Base-by-base conservation (phyloP, 2,113 vertebrate species). In the Larimichthys polyactis region DNA sequence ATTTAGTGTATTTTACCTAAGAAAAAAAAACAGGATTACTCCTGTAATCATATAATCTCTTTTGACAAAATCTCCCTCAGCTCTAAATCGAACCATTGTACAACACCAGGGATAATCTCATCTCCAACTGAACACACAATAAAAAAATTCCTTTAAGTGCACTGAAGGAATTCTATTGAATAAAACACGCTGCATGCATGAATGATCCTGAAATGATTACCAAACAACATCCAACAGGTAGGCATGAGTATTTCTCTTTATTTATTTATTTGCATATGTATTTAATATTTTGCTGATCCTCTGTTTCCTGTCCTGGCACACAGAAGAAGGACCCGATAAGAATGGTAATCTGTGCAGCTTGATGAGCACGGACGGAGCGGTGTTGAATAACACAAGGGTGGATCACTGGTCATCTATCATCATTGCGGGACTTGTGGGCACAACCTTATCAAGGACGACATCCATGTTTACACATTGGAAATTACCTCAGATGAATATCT, bases 401-500 rank as follows among this genome's bases (percentile, higher is more conserved):
- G 78, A 81, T 80, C 80, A 51, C 66, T 49, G 72, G 78, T 82
- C 85, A 88, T 92, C 82, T 79, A 71, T 94, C 91, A 90, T 87
- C 86, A 86, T 71, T 65, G 76, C 81, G 44, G 76, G 80, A 66
- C 81, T 79, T 68, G 40, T 86, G 77, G 84, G 72, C 71, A 67
- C 82, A 91, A 81, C 89, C 81, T 85, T 74, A 91, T 90, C 88
- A 86, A 90, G 91, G 89, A 71, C 75, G 55, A 88, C 82, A 79
- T 84, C 68, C 81, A 79, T 93, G 81, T 92, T 91, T 91, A 86
- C 89, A 88, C 76, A 80, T 55, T 85, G 87, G 80, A 86, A 88
- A 90, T 91, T 51, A 87, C 84, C 78, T 83, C 44, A 20, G 79
- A 75, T 84, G 78, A 89, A 83, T 87, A 80, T 84, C 63, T 82